These are phyloP conservation scores for Escarpia spicata DNA, from an alignment of 2,888 invertebrate genomes.

Conservation along the genomic window DNA sequence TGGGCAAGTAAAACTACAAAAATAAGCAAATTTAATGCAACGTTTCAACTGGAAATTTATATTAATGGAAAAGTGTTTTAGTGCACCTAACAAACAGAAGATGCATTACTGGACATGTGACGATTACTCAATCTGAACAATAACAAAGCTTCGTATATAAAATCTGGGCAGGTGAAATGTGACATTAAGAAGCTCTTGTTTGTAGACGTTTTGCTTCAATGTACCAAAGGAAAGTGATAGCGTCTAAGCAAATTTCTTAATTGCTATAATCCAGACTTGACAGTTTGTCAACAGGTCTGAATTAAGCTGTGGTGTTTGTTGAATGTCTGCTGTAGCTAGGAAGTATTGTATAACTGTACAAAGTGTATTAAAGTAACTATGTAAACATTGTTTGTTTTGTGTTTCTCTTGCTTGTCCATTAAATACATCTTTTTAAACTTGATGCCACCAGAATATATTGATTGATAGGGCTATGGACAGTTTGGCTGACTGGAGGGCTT, in stretches of 20 bases:
- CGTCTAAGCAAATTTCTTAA: background rate
- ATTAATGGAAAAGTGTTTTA: background rate
- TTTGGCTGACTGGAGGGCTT: too few species aligned
- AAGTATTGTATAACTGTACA: conserved; percentile 13
- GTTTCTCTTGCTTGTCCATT: too few species aligned
- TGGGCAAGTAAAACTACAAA: background rate
- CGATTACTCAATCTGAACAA: background rate
- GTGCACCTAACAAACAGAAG: background rate
- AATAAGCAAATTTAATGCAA: background rate
- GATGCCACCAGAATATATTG: too few species aligned
- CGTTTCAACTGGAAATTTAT: background rate
- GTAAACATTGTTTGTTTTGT: background rate
- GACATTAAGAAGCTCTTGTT: background rate
- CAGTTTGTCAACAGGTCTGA: background rate
- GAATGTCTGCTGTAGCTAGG: conserved; percentile 12
- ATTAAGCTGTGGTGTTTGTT: background rate
- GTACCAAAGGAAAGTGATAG: conserved; percentile 16
- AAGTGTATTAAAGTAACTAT: conserved; percentile 16
- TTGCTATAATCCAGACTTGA: conserved; percentile 8
- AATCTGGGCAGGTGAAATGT: background rate
- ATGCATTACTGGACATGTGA: background rate
- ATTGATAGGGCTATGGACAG: too few species aligned
- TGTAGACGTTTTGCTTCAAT: background rate
- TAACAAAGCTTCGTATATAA: background rate
- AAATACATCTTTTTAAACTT: too few species aligned